Base-by-base conservation (phyloP, 2,113 vertebrate species). In the Pomatorhinus ruficollis region DNA sequence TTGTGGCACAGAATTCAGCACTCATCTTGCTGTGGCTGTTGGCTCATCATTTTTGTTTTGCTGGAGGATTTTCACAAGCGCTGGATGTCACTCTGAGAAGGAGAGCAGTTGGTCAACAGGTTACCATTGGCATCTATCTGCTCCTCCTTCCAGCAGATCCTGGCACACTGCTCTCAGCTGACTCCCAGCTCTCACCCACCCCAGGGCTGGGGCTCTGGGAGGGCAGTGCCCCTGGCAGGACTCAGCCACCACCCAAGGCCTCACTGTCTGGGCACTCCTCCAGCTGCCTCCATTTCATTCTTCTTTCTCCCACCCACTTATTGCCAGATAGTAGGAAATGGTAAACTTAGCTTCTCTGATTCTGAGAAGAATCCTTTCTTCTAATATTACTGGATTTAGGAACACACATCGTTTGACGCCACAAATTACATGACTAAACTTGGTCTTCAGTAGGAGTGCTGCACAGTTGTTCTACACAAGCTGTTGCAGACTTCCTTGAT, bases 401-500 rank as follows among this genome's bases (percentile, higher is more conserved):
- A 87, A 16, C 40, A 57, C 65, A 80, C 90, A 84, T 81, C 6
- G 5, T 30, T 24, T 94, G 76, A 95, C 90, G 91, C 64, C 64
- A 81, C 54, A 86, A 95, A 77, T 72, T 45, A 75, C 61, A 25
- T 35, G 59, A 70, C 54, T 70, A 60, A 83, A 49, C 17, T 39
- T 45, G 81, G 69, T 76, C 91, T 89, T 97, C 91, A 90, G 6
- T 49, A 83, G 95, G 89, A 88, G 44, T 70, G 72, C 75, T 96
- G 79, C 44, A 42, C 59, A 93, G 85, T 22, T 0, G 52, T 87
- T 11, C 4, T 75, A 80, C 15, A 22, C 6, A n/a, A 91, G 91
- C 89, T 80, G 47, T 81, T 87, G 83, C 84, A 75, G 90, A 54
- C 83, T 96, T 93, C 87, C 96, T 96, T 93, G 96, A 95, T 97